Conservation (phyloP, 1,140 invertebrate species). For the Phortica variegata region DNA sequence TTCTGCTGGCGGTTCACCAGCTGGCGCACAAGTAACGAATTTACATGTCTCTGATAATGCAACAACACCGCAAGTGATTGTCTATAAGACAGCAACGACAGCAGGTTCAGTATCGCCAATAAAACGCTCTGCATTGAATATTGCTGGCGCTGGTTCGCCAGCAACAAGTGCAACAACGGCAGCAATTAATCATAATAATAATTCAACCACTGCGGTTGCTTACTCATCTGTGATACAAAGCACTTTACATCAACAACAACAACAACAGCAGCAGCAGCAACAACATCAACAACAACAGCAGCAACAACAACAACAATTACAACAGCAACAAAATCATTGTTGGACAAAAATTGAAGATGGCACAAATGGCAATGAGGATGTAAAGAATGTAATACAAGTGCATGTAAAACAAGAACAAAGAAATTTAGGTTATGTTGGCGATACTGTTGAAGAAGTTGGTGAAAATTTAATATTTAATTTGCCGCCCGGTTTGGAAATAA, state of each 20-base stretch:
- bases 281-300: slow-evolving; percentile 15
- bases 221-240: slow-evolving; percentile 57
- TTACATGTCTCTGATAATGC: slow-evolving; percentile 40
- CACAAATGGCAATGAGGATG: slow-evolving; percentile 30
- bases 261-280: slow-evolving; percentile 13
- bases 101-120: slow-evolving; percentile 25
- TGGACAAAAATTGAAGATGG: slow-evolving; percentile 47
- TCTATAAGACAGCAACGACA: slow-evolving; percentile 43
- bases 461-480: slow-evolving; percentile 53
- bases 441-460: slow-evolving; percentile 20
- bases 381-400: slow-evolving; percentile 49
- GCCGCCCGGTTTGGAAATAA: slow-evolving; percentile 50
- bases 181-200: slow-evolving; percentile 2
- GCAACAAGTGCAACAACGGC: slow-evolving; percentile 9
- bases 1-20: slow-evolving; percentile 45
- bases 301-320: slow-evolving; percentile 29
- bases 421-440: slow-evolving; percentile 38
- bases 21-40: slow-evolving; percentile 32
- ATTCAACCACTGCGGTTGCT: slow-evolving; percentile 38
- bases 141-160: slow-evolving; percentile 51
- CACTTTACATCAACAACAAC: slow-evolving; percentile 42
- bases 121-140: slow-evolving; percentile 34
- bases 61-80: slow-evolving; percentile 46
- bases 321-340: slow-evolving; percentile 34
- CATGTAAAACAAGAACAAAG: slow-evolving; percentile 52